These are phyloP conservation scores for Chiloscyllium plagiosum DNA, from an alignment of 2,113 vertebrate genomes.

Conservation along the genomic window DNA sequence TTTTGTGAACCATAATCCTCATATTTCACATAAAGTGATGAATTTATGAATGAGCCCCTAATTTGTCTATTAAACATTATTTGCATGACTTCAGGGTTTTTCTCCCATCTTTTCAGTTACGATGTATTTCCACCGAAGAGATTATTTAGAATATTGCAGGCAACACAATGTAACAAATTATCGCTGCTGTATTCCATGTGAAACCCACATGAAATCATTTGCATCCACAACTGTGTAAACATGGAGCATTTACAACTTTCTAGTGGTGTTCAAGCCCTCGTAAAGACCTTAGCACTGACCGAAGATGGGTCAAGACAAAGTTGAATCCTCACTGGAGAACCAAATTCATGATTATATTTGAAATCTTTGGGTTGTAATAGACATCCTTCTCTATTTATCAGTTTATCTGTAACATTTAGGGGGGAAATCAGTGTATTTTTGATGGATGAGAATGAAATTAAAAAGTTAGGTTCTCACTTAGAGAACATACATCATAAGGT, in stretches of 20 bases:
- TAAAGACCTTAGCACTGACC: not conserved
- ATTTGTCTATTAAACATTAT: not conserved
- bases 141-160: not conserved
- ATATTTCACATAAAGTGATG: not conserved
- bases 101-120: not conserved
- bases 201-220: not conserved
- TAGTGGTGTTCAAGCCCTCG: not conserved
- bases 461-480: conserved; percentile 26
- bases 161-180: too few species aligned
- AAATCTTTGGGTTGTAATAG: not conserved
- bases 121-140: not conserved
- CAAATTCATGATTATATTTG: not conserved
- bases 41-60: not conserved
- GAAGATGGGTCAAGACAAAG: not conserved
- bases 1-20: not conserved
- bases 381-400: conserved; percentile 23
- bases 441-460: conserved; percentile 10
- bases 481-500: conserved; percentile 7
- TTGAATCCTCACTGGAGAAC: not conserved
- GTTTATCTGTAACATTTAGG: conserved; percentile 14
- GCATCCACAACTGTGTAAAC: not conserved
- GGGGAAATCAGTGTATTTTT: not conserved
- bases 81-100: not conserved
- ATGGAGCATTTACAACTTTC: not conserved
- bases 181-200: not conserved